Conservation (phyloP, 1,140 invertebrate species). For the Saccostrea echinata region DNA sequence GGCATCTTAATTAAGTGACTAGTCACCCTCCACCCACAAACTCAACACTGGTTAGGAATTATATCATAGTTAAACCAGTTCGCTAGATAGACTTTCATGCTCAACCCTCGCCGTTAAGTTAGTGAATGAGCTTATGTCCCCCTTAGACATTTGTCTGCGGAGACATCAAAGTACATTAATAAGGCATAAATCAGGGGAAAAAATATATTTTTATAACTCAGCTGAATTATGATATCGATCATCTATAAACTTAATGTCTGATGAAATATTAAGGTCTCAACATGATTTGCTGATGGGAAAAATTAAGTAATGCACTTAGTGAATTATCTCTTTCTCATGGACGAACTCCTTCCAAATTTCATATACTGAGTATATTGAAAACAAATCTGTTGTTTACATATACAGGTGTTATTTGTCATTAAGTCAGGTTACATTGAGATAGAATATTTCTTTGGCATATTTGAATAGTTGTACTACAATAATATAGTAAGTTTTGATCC, state of each 20-base stretch:
- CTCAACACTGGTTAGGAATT: background rate
- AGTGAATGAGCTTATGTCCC: background rate
- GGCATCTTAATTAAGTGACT: background rate
- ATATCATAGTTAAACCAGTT: background rate
- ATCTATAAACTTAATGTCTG: background rate
- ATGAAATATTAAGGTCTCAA: background rate
- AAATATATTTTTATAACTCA: background rate
- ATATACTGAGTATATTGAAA: too few relatives aligned
- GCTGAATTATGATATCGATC: background rate
- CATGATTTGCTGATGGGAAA: background rate
- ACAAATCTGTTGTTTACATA: too few relatives aligned
- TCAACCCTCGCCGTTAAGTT: background rate
- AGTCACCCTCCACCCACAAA: background rate
- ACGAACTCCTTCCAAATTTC: too few relatives aligned
- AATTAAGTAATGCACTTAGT: background rate
- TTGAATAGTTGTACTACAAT: too few relatives aligned
- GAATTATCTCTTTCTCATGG: background rate
- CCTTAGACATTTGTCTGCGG: background rate
- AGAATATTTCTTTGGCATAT: too few relatives aligned
- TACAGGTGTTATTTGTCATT: too few relatives aligned
- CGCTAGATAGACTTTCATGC: background rate
- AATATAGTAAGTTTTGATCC: too few relatives aligned
- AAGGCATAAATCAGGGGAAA: slow-evolving; percentile 10
- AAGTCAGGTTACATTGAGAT: too few relatives aligned
- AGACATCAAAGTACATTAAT: slow-evolving; percentile 10